A percentile compares a stretch with the other conserved stretches of the same genome.
Conservation (phyloP, 2,113 vertebrate genomes). For the Scytalopus superciliaris region DNA sequence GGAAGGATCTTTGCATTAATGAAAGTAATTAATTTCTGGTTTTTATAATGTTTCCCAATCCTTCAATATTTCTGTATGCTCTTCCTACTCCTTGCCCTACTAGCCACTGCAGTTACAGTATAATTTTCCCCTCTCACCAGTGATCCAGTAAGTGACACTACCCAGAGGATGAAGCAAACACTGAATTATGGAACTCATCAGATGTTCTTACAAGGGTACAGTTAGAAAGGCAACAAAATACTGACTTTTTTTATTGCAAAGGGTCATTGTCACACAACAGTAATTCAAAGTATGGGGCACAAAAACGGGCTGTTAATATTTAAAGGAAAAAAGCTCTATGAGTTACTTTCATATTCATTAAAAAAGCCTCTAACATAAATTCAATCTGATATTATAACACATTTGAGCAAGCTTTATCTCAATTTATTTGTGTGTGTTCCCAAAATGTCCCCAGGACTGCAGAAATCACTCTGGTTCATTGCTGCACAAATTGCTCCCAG, state of each 20-base stretch:
- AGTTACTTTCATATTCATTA: not conserved
- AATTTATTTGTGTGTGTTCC: not conserved
- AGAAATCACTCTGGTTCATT: not conserved
- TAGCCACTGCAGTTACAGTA: not conserved
- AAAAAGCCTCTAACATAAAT: not conserved
- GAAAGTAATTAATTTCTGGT: not conserved
- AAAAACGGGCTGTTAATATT: not conserved
- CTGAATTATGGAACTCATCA: not conserved
- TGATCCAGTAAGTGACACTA: not conserved
- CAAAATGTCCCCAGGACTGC: not conserved
- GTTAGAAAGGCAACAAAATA: not conserved
- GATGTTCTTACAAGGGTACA: not conserved
- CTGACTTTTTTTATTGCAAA: not conserved
- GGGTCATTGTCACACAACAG: not conserved
- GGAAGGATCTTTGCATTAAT: not conserved
- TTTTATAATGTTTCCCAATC: not conserved
- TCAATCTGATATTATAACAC: not conserved
- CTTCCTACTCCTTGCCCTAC: not conserved
- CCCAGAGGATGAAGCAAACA: not conserved
- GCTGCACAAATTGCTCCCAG: not conserved
- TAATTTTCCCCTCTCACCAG: not conserved
- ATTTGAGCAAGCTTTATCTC: not conserved
- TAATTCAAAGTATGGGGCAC: not conserved
- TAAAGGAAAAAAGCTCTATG: not conserved
- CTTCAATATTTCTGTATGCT: not conserved